Percentiles rank a stretch among this genome's conserved stretches.
These are phyloP conservation scores for Balearica regulorum DNA, from an alignment of 2,797 vertebrate species.

Conservation along the genomic window DNA sequence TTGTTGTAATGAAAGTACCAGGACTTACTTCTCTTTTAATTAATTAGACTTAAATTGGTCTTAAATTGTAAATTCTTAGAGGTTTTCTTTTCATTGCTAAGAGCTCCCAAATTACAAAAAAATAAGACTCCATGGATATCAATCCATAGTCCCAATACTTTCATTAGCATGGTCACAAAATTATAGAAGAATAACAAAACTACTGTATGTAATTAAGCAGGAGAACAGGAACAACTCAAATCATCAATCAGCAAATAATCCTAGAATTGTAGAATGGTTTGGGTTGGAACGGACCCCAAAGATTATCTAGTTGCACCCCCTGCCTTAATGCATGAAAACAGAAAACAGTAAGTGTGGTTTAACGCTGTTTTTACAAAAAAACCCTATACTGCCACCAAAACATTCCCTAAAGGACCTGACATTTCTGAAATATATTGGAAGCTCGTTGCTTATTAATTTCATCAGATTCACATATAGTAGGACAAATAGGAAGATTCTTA, in stretches of 20 bases:
- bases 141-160: conserved; percentile 64
- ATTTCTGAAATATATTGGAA: conserved; percentile 41
- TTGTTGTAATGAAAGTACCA: conserved; percentile 42
- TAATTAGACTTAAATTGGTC: conserved; percentile 71
- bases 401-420: conserved; percentile 6
- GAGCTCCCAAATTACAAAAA: conserved; percentile 67
- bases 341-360: conserved; percentile 50
- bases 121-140: conserved; percentile 59
- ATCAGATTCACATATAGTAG: conserved; percentile 41
- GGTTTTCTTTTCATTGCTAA: conserved; percentile 57
- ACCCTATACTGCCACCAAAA: not conserved
- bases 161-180: conserved; percentile 65
- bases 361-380: conserved; percentile 47
- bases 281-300: no score
- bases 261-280: not conserved
- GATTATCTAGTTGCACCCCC: no score
- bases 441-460: conserved; percentile 19
- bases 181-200: conserved; percentile 67
- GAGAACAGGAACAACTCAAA: conserved; percentile 57
- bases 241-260: conserved; percentile 64
- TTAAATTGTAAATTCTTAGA: conserved; percentile 70
- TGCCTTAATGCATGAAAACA: conserved; percentile 46
- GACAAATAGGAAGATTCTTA: conserved; percentile 58
- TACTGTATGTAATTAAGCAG: conserved; percentile 67
- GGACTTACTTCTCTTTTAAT: conserved; percentile 53